A percentile compares a stretch with the other conserved stretches of the same genome.
Conservation (phyloP, 2,888 invertebrate species). For the Diadegma fenestrale region DNA sequence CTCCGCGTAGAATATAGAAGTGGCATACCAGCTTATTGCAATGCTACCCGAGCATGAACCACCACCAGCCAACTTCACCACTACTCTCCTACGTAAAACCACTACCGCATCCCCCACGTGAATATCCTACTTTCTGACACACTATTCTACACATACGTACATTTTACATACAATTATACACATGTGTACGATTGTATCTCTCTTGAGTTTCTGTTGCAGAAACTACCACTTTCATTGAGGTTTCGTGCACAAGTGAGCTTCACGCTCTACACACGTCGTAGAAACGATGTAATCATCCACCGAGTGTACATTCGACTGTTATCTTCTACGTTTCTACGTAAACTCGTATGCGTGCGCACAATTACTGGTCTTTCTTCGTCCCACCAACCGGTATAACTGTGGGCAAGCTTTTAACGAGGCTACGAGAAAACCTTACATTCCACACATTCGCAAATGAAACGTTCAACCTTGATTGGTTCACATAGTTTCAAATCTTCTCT, state of each 20-base stretch:
- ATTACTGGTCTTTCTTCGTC: not conserved
- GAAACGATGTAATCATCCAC: conserved; percentile 37
- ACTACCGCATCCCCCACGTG: conserved; percentile 41
- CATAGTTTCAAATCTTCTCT: not conserved
- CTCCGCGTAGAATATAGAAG: conserved; percentile 38
- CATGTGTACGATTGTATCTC: conserved; percentile 14
- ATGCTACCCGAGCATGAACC: conserved; percentile 47
- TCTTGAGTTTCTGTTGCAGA: conserved; percentile 21
- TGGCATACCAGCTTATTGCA: conserved; percentile 67
- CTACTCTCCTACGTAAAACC: conserved; percentile 39
- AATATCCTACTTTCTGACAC: conserved; percentile 31
- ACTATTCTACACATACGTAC: conserved; percentile 11
- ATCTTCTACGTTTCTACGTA: conserved; percentile 9
- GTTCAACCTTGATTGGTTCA: not conserved
- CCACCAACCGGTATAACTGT: not conserved
- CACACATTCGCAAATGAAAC: conserved; percentile 2
- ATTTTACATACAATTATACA: not conserved
- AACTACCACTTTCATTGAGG: conserved; percentile 29
- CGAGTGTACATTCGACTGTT: conserved; percentile 36
- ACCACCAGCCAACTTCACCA: conserved; percentile 38
- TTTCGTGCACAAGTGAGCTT: conserved; percentile 5
- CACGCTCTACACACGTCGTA: conserved; percentile 36
- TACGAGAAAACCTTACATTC: conserved; percentile 15
- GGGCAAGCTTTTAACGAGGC: conserved; percentile 12
- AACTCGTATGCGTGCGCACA: not conserved